Conservation (phyloP, 2,797 vertebrate species). For the Arctocebus calabarensis region DNA sequence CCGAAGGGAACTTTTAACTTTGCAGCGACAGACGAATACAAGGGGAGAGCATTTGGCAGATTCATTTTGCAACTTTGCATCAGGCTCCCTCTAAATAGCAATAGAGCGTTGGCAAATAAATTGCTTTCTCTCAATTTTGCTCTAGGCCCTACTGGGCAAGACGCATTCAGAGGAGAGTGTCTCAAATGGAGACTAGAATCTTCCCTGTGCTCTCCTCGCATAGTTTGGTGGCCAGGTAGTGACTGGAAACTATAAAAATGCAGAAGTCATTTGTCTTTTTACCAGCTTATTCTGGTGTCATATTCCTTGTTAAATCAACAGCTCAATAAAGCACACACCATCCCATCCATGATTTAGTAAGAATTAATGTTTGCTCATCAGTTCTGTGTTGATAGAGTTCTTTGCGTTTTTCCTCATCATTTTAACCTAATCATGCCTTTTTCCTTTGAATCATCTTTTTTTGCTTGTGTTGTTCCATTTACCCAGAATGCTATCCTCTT, state of each 20-base stretch:
- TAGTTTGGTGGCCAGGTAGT: slow-evolving; percentile 65
- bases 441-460: not conserved
- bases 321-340: not conserved
- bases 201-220: slow-evolving; percentile 60
- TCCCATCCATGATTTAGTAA: not conserved
- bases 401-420: not conserved
- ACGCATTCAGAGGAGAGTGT: slow-evolving; percentile 67
- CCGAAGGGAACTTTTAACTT: not conserved
- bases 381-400: too few relatives aligned
- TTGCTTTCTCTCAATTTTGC: slow-evolving; percentile 60
- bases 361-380: not conserved
- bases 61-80: slow-evolving; percentile 49
- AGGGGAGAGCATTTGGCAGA: slow-evolving; percentile 40
- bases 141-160: slow-evolving; percentile 64
- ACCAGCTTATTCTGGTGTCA: not conserved
- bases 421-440: not conserved
- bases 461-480: not conserved
- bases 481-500: not conserved
- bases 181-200: slow-evolving; percentile 61
- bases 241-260: slow-evolving; percentile 77
- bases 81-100: slow-evolving; percentile 60
- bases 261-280: not conserved
- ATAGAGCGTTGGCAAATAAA: slow-evolving; percentile 49
- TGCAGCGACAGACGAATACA: slow-evolving; percentile 4
- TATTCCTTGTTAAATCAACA: slow-evolving; percentile 32